These are phyloP conservation scores for Margarornis squamiger DNA, from an alignment of 2,797 vertebrate species.

Conservation along the genomic window DNA sequence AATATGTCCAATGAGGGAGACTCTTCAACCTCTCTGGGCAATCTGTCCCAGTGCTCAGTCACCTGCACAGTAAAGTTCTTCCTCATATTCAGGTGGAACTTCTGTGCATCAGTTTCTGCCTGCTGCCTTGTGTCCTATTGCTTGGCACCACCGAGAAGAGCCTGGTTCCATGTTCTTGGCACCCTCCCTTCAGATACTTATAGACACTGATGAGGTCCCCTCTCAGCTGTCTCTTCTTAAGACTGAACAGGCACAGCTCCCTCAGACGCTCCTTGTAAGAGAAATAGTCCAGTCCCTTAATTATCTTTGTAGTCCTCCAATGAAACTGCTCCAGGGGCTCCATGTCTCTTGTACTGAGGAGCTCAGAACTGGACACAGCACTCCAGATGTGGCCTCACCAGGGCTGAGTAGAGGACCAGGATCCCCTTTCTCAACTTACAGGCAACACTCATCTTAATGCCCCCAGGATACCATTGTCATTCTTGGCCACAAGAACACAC, in stretches of 20 bases:
- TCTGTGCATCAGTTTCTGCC: neutral
- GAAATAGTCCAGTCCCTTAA: neutral
- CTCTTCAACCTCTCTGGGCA: neutral
- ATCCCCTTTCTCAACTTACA: neutral
- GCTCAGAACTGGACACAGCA: neutral
- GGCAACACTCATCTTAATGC: neutral
- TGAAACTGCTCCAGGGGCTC: neutral
- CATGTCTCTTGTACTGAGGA: neutral
- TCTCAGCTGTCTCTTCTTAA: rapidly evolving
- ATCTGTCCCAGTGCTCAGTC: neutral
- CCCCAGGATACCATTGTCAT: neutral
- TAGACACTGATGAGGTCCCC: neutral
- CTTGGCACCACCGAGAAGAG: neutral
- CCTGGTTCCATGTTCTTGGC: neutral
- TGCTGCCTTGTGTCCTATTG: neutral
- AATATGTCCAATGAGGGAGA: neutral
- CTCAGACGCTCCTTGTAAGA: neutral
- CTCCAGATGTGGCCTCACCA: neutral
- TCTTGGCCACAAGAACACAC: neutral
- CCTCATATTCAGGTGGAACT: neutral
- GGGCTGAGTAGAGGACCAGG: neutral
- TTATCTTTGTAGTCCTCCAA: neutral
- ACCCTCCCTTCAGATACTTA: neutral
- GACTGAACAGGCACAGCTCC: neutral
- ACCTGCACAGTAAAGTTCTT: neutral